Evolutionary conservation across 2,113 vertebrate genomes (phyloP), one percentile per base, ranked within the genome.

Genomic region (Platysteira castanea): DNA sequence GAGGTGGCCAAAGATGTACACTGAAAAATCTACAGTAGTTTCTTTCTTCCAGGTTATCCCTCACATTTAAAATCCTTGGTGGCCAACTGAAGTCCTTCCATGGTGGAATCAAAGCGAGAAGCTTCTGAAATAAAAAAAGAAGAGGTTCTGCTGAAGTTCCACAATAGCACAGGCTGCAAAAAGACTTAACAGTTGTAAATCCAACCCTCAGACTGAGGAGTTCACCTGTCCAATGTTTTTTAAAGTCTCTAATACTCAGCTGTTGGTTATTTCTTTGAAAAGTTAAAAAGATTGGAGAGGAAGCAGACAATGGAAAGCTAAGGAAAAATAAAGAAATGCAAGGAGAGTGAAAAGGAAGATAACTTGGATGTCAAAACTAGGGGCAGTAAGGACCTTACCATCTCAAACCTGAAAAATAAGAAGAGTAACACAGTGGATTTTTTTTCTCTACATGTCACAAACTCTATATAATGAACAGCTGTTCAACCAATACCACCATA

Each of bases 121-220:
- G 90, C 77, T 91, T 95, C 96, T 97, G 95, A 87, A 97, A 94
- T 39, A 42, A 86, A 95, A 68, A 84, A 63, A 61, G 21, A 93
- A 84, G 24, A 84, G 23, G 24, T 18, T 61, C 21, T 89, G 49
- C 37, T 95, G 77, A 94, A 91, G 53, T 50, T 75, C 17, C 30
- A 42, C 54, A 80, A 77, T 33, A 70, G 39, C 44, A 35, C 37
- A 76, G 22, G 46, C 26, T 23, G 31, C 21, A 50, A 46, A 53
- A 83, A 79, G 67, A 42, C 16, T 64, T 11, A 71, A 60, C 1
- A 2, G 37, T 13, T 57, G 26, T 27, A 71, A 41, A 70, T 28
- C 21, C 1, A 1, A 15, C 11, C 47, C 41, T 44, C 41, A 65
- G 50, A 70, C 18, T 46, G 23, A 83, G 49, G 37, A 57, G 33